Base-by-base conservation (phyloP, 2,797 vertebrate genomes). In the Meda fulgida region DNA sequence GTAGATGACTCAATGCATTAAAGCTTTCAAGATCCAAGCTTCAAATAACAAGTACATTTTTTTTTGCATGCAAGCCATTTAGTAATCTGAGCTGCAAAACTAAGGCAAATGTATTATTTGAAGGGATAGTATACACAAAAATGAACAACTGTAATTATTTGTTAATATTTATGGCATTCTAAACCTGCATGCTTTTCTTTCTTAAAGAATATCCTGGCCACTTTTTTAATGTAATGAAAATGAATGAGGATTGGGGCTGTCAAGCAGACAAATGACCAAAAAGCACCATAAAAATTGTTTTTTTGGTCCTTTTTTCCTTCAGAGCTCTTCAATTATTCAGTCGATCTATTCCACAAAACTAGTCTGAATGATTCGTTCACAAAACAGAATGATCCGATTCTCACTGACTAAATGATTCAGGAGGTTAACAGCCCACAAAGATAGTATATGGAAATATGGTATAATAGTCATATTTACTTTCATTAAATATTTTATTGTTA, bases 1-100 rank as follows among this genome's bases (percentile, higher is more conserved):
- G 4, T 13, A 43, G 26, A 58, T 69, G 43, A 77, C 36, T 40
- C 60, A 40, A 21, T 31, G 63, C 63, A 43, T 43, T 81, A 72
- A 71, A 81, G 69, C 48, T 71, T 81, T 40, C 34, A 80, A 80
- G 48, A 69, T 21, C 21, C 26, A 60, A 72, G 53, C 80, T 58
- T 46, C 29, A 71, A 36, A 66, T 34, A 31, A 21, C 53, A 82
- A 76, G 38, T 8, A 8, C 0, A 5, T 18, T 36, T 34, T 29
- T 46, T 55, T 26, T 29, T 29, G 16, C 81, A 83, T 66, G 72
- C 60, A 16, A 73, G 46, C 43, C 21, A 75, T 51, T 26, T 53
- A 69, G 46, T 53, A 67, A 69, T 53, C 26, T 65, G 6, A 31
- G 7, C 18, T 5, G 51, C 67, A 38, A 10, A 58, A 55, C 43